These are phyloP conservation scores for Tetragnatha montana DNA, from an alignment of 2,888 invertebrate genomes.

Conservation along the genomic window DNA sequence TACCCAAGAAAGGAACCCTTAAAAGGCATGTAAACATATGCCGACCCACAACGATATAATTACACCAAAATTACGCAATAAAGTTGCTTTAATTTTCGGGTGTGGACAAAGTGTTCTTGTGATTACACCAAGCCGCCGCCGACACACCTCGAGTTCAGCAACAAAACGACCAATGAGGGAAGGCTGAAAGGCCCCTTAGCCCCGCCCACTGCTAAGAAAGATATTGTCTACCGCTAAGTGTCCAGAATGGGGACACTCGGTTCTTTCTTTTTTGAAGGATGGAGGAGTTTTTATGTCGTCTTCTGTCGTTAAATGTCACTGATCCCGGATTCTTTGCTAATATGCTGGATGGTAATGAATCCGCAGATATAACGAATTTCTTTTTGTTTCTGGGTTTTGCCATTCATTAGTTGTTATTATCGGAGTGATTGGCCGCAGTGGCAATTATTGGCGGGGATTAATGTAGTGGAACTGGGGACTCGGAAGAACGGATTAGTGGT, in stretches of 20 bases:
- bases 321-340: slow-evolving; percentile 46
- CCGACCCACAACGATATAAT: slow-evolving; percentile 14
- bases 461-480: not conserved
- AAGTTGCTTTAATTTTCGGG: slow-evolving; percentile 63
- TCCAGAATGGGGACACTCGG: slow-evolving; percentile 49
- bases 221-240: slow-evolving; percentile 38
- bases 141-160: slow-evolving; percentile 51
- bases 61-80: slow-evolving; percentile 58
- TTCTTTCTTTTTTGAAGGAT: slow-evolving; percentile 3
- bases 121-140: slow-evolving; percentile 51
- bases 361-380: slow-evolving; percentile 14
- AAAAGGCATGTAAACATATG: not conserved
- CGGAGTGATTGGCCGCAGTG: not conserved
- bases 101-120: slow-evolving; percentile 59
- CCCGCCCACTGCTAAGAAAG: slow-evolving; percentile 48
- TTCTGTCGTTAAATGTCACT: slow-evolving; percentile 41
- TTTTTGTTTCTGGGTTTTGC: slow-evolving; percentile 17
- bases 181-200: slow-evolving; percentile 3
- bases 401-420: slow-evolving; percentile 17
- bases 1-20: slow-evolving; percentile 7
- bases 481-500: not conserved
- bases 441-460: not conserved
- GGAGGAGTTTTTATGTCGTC: not conserved
- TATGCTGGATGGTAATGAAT: not conserved
- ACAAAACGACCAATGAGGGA: slow-evolving; percentile 26